These are phyloP conservation scores for Zhengitettix transpicula DNA, from an alignment of 2,888 invertebrate species.

Conservation along the genomic window DNA sequence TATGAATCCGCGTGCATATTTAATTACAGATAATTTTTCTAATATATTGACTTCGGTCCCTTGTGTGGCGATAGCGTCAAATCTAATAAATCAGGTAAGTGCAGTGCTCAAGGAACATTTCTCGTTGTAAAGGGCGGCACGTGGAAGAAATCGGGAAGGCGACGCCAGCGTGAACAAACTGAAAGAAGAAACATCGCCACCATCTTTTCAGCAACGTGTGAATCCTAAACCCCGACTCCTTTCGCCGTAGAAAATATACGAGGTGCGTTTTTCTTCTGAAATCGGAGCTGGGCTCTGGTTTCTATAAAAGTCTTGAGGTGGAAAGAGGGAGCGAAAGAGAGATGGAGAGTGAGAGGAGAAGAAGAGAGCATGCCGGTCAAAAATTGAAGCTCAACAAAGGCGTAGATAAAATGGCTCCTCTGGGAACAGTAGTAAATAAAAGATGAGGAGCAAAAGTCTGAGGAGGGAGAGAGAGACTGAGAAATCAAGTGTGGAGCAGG, in stretches of 20 bases:
- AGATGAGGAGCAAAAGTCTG: neutral
- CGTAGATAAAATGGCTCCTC: conserved; percentile 7
- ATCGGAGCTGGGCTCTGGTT: conserved; percentile 1
- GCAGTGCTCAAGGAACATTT: no score
- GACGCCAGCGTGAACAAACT: neutral
- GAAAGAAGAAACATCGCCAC: conserved; percentile 7
- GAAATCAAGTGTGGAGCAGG: neutral
- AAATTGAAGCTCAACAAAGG: conserved; percentile 10
- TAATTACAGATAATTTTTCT: no score
- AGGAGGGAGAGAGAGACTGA: neutral
- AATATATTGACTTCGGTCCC: no score
- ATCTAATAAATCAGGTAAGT: no score
- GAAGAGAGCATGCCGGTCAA: conserved; percentile 5
- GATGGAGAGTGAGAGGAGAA: no score
- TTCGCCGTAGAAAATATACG: conserved; percentile 6
- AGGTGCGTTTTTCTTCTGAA: conserved; percentile 3
- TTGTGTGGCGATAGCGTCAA: no score
- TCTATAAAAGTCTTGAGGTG: neutral
- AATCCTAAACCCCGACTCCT: conserved; percentile 3
- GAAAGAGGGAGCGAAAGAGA: neutral
- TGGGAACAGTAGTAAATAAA: conserved; percentile 6
- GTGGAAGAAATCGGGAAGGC: no score
- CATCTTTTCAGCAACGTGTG: conserved; percentile 8
- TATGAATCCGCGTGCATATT: no score
- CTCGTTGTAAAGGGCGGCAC: no score